Evolutionary conservation across 2,113 vertebrate species (phyloP), one percentile per base, ranked within the genome.

Genomic region (Campylorhamphus procurvoides): DNA sequence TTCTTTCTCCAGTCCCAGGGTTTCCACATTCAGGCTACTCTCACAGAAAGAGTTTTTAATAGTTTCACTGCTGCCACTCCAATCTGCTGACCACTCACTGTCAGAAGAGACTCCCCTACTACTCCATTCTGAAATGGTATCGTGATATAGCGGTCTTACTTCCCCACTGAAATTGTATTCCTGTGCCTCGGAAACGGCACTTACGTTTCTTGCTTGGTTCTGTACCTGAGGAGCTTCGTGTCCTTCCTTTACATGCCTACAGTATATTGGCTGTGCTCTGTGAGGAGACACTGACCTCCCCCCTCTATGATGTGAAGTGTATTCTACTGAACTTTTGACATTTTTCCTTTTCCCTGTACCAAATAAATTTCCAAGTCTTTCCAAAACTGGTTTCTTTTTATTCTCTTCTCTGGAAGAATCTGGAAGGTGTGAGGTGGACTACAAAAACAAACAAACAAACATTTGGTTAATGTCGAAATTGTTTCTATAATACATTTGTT

Each of bases 321-420:
- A 84, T 18, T 98, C 98, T 64, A 92, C 8, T 12, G 95, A 97
- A 60, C 95, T 96, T 87, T 97, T 98, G 90, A 56, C 76, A 13
- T 92, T 96, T 83, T 97, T 98, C 83, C 96, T 98, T 90, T 85
- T 97, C 66, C 97, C 98, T 3, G 98, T 93, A 18, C 97, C 97
- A 95, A 98, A 98, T 20, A 98, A 80, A 52, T 97, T 97, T 86
- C 98, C 98, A 90, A 98, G 97, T 89, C 98, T 98, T 56, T 97
- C 98, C 96, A 98, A 96, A 91, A 98, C 98, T 0, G 98, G 98
- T 84, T 98, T 98, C 94, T 96, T 98, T 96, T 84, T 97, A 91
- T 67, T 97, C 79, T 98, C 98, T 91, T 98, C 98, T 94, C 96
- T 97, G 22, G 94, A 82, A 49, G 94, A 94, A 73, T 97, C 97